Evolutionary conservation across 2,797 vertebrate genomes (phyloP), one percentile per base, ranked within the genome.

Genomic region (Notolabrus celidotus): DNA sequence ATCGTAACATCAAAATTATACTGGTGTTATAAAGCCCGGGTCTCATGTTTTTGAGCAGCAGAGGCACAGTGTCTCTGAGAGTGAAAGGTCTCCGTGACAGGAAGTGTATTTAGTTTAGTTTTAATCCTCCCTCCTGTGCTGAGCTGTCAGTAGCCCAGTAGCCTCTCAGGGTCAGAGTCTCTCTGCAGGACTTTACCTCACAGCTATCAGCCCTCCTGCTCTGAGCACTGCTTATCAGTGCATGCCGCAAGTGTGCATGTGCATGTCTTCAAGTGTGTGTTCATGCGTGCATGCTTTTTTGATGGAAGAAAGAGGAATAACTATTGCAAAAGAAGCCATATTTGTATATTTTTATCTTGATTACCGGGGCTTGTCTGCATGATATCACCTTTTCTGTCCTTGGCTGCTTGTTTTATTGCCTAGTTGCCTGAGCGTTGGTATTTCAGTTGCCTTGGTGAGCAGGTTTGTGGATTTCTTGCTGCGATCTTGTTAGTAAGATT

Each of bases 131-230:
- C 17, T 57, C 55, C 7, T 71, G 17, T 79, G 71, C 79, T 87
- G 88, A 88, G 78, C 80, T 86, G 71, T 75, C 73, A 86, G 79
- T 50, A 25, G 46, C 31, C 34, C 59, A 50, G 81, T 66, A 23
- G 50, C 69, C 53, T 51, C 66, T 71, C 52, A 82, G 91, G n/a
- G 83, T 92, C 92, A 93, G 85, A 92, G 83, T 93, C 86, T 89
- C 73, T 59, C 63, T 71, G 58, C 41, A 49, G 88, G 89, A 93
- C 89, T 93, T 93, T 90, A 92, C 38, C 88, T 92, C 80, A 17
- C 51, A 36, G 71, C 80, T 90, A 92, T 92, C 84, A 87, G 86
- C 68, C 72, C 55, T 68, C 68, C 47, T 59, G 3, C 27, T 19
- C 57, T 25, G 12, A 79, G 31, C 33, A 4, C 31, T 8, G 72